These are phyloP conservation scores for Lingula anatina DNA, from an alignment of 2,888 invertebrate genomes.

Conservation along the genomic window DNA sequence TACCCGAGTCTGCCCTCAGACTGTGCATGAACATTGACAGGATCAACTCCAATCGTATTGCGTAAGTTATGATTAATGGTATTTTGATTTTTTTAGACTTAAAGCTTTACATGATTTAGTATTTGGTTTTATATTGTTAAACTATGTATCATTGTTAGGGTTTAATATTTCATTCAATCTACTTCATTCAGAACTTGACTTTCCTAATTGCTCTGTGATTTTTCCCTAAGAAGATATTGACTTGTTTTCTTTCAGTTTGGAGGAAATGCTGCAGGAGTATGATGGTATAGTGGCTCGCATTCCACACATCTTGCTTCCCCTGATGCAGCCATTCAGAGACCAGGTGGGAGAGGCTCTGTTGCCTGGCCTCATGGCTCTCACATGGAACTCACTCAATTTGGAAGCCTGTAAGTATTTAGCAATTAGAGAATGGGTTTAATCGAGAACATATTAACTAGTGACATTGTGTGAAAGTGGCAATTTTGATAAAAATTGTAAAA, in stretches of 20 bases:
- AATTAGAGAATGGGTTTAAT: too few species aligned
- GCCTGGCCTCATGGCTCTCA: conserved; percentile 75
- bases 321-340: conserved; percentile 83
- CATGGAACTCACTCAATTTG: conserved; percentile 67
- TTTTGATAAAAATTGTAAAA: too few species aligned
- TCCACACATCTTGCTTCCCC: conserved; percentile 77
- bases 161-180: too few species aligned
- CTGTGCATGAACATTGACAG: conserved; percentile 44
- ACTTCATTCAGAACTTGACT: too few species aligned
- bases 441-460: too few species aligned
- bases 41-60: conserved; percentile 36
- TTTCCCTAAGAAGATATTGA: too few species aligned
- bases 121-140: too few species aligned
- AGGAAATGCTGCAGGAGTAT: conserved; percentile 51
- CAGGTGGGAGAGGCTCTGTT: conserved; percentile 76
- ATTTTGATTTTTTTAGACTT: background rate
- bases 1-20: conserved; percentile 46
- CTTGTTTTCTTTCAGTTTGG: conserved; percentile 38
- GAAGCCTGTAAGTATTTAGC: conserved; percentile 70
- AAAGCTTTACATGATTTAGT: background rate
- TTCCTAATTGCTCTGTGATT: too few species aligned
- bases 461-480: too few species aligned
- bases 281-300: conserved; percentile 39
- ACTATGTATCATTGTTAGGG: too few species aligned
- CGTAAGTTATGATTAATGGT: conserved; percentile 34